Evolutionary conservation across 2,888 invertebrate species (phyloP).

Genomic region (Drosophila kokeensis): DNA sequence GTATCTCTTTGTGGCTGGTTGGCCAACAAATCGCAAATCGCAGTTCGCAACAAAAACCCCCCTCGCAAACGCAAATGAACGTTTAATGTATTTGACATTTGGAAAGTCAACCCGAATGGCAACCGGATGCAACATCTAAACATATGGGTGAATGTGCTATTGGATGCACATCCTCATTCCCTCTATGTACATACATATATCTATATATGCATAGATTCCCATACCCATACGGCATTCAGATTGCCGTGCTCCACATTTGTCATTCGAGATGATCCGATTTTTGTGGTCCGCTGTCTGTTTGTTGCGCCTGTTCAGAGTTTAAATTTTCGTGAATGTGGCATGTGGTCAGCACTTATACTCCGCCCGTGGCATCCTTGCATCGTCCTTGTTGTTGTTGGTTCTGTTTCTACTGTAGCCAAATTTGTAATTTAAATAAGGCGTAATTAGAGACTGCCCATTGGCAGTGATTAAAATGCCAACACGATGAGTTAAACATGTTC

Average conservation of each 20-base stretch:
- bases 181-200: slow-evolving; percentile 10
- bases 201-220: slow-evolving; percentile 9
- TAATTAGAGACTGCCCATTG: slow-evolving; percentile 72
- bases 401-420: slow-evolving; percentile 36
- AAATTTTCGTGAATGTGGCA: slow-evolving; percentile 56
- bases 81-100: slow-evolving; percentile 83
- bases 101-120: slow-evolving; percentile 73
- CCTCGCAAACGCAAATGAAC: slow-evolving; percentile 72
- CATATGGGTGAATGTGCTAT: slow-evolving; percentile 52
- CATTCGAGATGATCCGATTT: slow-evolving; percentile 77
- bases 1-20: slow-evolving; percentile 69
- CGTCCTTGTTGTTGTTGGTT: slow-evolving; percentile 5
- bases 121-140: slow-evolving; percentile 63
- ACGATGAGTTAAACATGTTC: slow-evolving; percentile 53
- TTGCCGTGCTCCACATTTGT: slow-evolving; percentile 65
- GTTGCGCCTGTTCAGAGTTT: slow-evolving; percentile 72
- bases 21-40: slow-evolving; percentile 68
- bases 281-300: slow-evolving; percentile 68
- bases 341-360: slow-evolving; percentile 39
- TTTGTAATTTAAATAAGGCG: slow-evolving; percentile 79
- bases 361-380: slow-evolving; percentile 13
- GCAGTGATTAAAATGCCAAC: slow-evolving; percentile 70
- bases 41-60: slow-evolving; percentile 32
- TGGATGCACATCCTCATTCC: slow-evolving; percentile 30
- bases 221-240: slow-evolving; percentile 28